Evolutionary conservation across 2,888 invertebrate genomes (phyloP), one percentile per base, ranked within the genome.

Genomic region (Drosophila atripex): DNA sequence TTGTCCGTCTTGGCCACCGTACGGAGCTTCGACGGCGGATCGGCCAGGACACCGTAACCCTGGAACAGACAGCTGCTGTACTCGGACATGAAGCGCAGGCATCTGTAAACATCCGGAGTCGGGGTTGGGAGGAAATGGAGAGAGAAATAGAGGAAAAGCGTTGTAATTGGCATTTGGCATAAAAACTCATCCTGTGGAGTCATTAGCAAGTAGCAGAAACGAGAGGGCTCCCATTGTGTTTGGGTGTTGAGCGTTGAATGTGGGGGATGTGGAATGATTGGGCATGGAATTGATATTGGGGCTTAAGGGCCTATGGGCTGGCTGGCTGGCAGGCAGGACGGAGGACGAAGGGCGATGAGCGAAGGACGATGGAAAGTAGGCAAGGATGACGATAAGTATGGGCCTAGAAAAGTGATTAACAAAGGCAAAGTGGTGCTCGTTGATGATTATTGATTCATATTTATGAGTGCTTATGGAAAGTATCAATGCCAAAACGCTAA

Each of bases 31-130:
- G 93, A 93, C 0, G 97, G 97, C 0, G 95, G 93, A 28, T 95
- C 95, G 0, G 97, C 95, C 1, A 97, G 92, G 0, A 96, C 96
- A 0, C 96, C 96, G 91, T 97, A 97, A 14, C 96, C 96, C 92
- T 96, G 95, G 73, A 97, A 93, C 21, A 97, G 93, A 89, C 97
- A 97, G 92, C 95, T 96, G 43, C 95, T 95, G 92, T 96, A 96
- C 43, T 95, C 95, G 6, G 93, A 93, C 95, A 97, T 96, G 91
- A 95, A 96, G 63, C 95, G 94, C 64, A 97, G 93, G 89, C 97
- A 97, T 88, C 95, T 94, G 61, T 11, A 60, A 47, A 55, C n/a
- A 52, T 30, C 28, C 43, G 9, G 18, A 54, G 18, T 5, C 5
- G 25, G 35, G n/a, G 35, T n/a, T 16, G 4, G 9, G 39, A 41